These are phyloP conservation scores for Hiodon alosoides DNA, from an alignment of 2,113 vertebrate species.

Conservation along the genomic window DNA sequence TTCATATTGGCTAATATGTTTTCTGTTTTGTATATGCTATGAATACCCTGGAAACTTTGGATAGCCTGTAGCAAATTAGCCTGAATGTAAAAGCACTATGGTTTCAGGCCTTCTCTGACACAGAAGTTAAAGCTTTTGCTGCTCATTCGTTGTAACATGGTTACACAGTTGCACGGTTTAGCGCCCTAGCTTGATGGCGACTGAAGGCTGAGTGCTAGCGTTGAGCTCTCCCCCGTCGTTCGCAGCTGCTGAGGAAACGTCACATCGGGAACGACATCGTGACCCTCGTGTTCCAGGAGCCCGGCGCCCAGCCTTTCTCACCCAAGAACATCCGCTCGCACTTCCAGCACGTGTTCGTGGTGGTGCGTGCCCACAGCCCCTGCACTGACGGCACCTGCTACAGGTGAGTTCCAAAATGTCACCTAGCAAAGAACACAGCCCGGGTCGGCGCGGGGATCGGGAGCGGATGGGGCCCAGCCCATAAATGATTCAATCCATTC, in stretches of 20 bases:
- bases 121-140: too few relatives aligned
- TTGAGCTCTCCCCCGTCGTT: slow-evolving; percentile 3
- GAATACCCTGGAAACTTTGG: too few relatives aligned
- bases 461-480: not conserved
- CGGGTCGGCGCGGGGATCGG: not conserved
- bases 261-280: slow-evolving; percentile 97
- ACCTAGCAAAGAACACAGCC: not conserved
- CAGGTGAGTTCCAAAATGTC: slow-evolving; percentile 64
- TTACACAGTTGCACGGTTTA: too few relatives aligned
- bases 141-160: too few relatives aligned
- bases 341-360: slow-evolving; percentile 92
- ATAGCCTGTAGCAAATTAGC: too few relatives aligned
- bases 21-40: too few relatives aligned
- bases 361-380: slow-evolving; percentile 80
- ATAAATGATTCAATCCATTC: too few relatives aligned
- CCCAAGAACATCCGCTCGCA: slow-evolving; percentile 91
- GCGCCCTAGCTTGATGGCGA: too few relatives aligned
- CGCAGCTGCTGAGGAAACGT: slow-evolving; percentile 83
- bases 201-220: not conserved
- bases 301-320: slow-evolving; percentile 86
- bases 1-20: too few relatives aligned
- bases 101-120: too few relatives aligned
- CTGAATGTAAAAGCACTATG: too few relatives aligned
- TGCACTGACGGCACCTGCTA: slow-evolving; percentile 88
- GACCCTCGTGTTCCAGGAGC: slow-evolving; percentile 95